Base-by-base conservation (phyloP, 2,888 invertebrate species). In the Hirtodrosophila alboralis region DNA sequence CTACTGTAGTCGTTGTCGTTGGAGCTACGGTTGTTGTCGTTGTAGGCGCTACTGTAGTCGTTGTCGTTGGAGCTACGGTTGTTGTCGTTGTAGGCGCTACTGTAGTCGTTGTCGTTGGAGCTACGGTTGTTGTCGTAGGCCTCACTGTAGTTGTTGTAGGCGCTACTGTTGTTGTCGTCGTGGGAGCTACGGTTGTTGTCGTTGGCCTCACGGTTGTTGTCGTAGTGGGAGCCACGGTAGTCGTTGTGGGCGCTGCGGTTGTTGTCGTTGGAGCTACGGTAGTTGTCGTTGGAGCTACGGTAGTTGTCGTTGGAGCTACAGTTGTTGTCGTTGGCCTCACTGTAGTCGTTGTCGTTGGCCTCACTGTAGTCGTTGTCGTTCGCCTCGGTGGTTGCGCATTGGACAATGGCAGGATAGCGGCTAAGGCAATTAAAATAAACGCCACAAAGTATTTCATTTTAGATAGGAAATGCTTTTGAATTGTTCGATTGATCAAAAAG, bases 161-260 rank as follows among this genome's bases (percentile, higher is more conserved):
- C 0, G 7, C 23, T 6, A 5, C 23, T 1, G 8, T 23, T 2
- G 23, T 23, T 3, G 10, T 33, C 4, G 49, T 13, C 7, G 13
- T 5, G 5, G n/a, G 18, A 7, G 28, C 9, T 7, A 4, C 9
- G 3, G 18, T 21, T 4, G n/a, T 40, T 3, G 49, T 23, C 6
- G 21, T 18, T 4, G 18, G 21, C n/a, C 21, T 7, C 5, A 2
- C 18, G 2, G 18, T 18, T 3, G 18, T 18, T 4, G 18, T 3
- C 18, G 18, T 18, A 2, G 18, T 18, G 5, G 18, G 18, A 2
- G 18, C 18, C 4, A 18, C 4, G 18, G 3, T 18, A 3, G 18
- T 18, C 4, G 18, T 2, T 5, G 2, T n/a, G n/a, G n/a, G n/a
- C n/a, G 52, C 65, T 64, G 65, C 65, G 64, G 52, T 65, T 65